Evolutionary conservation across 2,113 vertebrate genomes (phyloP).

Genomic region (Hydropotes inermis): DNA sequence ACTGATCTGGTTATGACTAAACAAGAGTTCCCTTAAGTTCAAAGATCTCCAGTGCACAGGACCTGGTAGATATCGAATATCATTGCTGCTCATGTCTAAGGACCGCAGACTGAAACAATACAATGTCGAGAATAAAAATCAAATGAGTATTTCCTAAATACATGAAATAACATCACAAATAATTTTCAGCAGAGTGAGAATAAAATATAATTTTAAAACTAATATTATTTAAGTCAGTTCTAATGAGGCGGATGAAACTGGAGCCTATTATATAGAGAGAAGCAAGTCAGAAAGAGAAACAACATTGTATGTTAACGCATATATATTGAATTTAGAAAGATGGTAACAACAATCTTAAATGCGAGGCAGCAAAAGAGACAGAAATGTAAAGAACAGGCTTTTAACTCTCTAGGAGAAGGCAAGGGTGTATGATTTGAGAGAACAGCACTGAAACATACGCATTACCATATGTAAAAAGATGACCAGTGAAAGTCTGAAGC

Average conservation of each 20-base stretch:
- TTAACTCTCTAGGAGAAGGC: not conserved
- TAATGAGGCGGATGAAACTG: not conserved
- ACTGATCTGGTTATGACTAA: constrained; percentile 91
- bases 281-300: not conserved
- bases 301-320: not conserved
- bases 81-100: constrained; percentile 92
- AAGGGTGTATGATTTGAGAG: not conserved
- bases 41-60: constrained; percentile 88
- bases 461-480: not conserved
- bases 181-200: not conserved
- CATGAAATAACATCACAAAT: not conserved
- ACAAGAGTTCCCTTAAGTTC: constrained; percentile 92
- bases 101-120: constrained; percentile 85
- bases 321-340: not conserved
- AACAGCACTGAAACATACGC: not conserved
- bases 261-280: not conserved
- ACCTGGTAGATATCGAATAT: constrained; percentile 85
- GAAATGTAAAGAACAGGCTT: not conserved
- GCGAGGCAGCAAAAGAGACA: not conserved
- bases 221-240: not conserved
- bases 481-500: not conserved
- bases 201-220: not conserved
- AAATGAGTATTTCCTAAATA: not conserved
- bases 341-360: not conserved
- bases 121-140: constrained; percentile 3